These are phyloP conservation scores for Euborellia annulipes DNA, from an alignment of 1,140 invertebrate species.

Conservation along the genomic window DNA sequence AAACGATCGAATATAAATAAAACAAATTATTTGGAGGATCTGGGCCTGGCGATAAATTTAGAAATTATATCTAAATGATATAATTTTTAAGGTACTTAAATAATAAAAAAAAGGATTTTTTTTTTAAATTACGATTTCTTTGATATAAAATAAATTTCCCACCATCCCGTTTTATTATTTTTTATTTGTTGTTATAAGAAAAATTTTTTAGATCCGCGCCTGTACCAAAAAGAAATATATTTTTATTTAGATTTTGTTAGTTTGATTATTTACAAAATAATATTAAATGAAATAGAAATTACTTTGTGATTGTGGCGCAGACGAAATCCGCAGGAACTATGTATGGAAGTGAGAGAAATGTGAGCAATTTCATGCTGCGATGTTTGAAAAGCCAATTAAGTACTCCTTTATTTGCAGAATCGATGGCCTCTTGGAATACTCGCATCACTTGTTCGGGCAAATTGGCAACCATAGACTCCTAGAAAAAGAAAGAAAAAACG, in stretches of 20 bases:
- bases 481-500: no score
- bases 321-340: conserved; percentile 71
- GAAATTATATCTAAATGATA: no score
- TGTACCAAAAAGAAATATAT: not conserved
- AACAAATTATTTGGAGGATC: no score
- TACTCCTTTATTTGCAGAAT: conserved; percentile 75
- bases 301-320: conserved; percentile 68
- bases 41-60: no score
- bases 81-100: no score
- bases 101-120: no score
- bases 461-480: conserved; percentile 74
- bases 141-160: no score
- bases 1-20: no score
- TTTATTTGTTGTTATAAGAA: no score
- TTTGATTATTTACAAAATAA: conserved; percentile 4
- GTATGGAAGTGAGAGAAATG: conserved; percentile 65
- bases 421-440: conserved; percentile 82
- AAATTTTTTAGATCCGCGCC: no score
- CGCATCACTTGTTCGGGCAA: conserved; percentile 69
- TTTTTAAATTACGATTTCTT: no score
- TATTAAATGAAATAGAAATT: conserved; percentile 30
- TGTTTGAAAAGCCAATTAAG: conserved; percentile 80
- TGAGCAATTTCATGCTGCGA: conserved; percentile 58
- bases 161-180: no score
- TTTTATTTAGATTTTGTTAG: not conserved